Base-by-base conservation (phyloP, 2,113 vertebrate species). In the Amblyopsis rosae region DNA sequence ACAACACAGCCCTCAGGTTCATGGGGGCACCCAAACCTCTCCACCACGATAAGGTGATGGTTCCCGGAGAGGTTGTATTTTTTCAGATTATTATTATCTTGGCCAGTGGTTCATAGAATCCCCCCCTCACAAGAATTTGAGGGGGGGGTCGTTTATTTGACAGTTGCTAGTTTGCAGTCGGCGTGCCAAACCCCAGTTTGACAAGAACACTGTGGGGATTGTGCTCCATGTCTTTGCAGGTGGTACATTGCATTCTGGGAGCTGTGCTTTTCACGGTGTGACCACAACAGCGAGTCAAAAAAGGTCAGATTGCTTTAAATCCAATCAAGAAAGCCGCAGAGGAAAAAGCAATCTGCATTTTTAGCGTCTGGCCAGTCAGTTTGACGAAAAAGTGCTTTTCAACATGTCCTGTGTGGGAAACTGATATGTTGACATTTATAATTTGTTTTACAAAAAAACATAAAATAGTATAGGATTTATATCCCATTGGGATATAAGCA, bases 281-380 rank as follows among this genome's bases (percentile, higher is more conserved):
- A 79, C 72, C 63, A 69, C 59, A 73, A 68, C 74, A 59, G 67
- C 63, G 46, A 73, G 82, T 79, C 72, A 58, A 6, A 41, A 11
- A 17, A 49, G 80, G 63, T 73, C 70, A 59, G 53, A 17, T 53
- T 57, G 72, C 69, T 80, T 64, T 66, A 77, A 75, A 81, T 77
- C 72, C 74, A 86, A 85, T 86, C 82, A 41, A 82, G 67, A 57
- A 79, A 65, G 70, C 66, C 81, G 17, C 68, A 79, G 54, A 73
- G 75, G 75, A 79, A 78, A 73, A 49, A 74, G 65, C 3, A 76
- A 76, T 71, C 80, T 75, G 66, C 73, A 63, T 69, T 73, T 0
- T 41, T 41, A 6, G 4, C 7, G 7, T 41, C 7, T 41, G 35
- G 35, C 35, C 35, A 3, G 35, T 41, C 35, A 41, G 35, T 66